These are phyloP conservation scores for Chlorodrepanis virens DNA, from an alignment of 2,113 vertebrate species.

Conservation along the genomic window DNA sequence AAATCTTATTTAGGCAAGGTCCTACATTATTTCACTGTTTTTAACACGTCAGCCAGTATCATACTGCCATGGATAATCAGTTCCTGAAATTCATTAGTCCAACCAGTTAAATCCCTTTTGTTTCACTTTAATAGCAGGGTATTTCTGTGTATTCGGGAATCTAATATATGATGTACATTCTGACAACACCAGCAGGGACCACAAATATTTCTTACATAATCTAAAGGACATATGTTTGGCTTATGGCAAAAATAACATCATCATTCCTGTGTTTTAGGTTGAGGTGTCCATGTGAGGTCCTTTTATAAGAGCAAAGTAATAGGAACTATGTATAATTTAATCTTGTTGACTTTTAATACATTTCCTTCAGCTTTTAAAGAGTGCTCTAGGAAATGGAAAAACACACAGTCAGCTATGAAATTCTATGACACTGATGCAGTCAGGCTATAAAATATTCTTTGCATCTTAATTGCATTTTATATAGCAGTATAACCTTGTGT, in stretches of 20 bases:
- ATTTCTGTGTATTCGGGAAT: slow-evolving; percentile 55
- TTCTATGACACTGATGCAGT: slow-evolving; percentile 33
- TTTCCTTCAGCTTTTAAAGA: slow-evolving; percentile 60
- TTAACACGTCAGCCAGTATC: slow-evolving; percentile 65
- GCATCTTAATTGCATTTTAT: slow-evolving; percentile 62
- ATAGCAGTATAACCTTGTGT: slow-evolving; percentile 40
- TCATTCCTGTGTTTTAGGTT: slow-evolving; percentile 15
- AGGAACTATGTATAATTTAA: slow-evolving; percentile 42
- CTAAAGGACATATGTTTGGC: slow-evolving; percentile 60
- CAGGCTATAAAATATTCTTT: slow-evolving; percentile 32
- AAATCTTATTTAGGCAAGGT: slow-evolving; percentile 73
- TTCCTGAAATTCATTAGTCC: slow-evolving; percentile 77
- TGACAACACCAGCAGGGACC: slow-evolving; percentile 53
- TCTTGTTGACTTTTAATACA: slow-evolving; percentile 42
- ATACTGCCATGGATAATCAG: slow-evolving; percentile 72
- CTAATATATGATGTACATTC: slow-evolving; percentile 62
- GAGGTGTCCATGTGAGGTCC: slow-evolving; percentile 43
- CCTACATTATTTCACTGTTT: slow-evolving; percentile 67
- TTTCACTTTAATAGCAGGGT: slow-evolving; percentile 61
- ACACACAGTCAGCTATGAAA: slow-evolving; percentile 54
- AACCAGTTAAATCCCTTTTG: slow-evolving; percentile 69
- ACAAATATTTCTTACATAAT: slow-evolving; percentile 58
- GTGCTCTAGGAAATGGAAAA: slow-evolving; percentile 61
- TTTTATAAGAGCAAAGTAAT: slow-evolving; percentile 55
- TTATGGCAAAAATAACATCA: slow-evolving; percentile 45